Base-by-base conservation (phyloP, 30 jellyfish, hydroid and myxozoan species). In the Phacellophora camtschatica region DNA sequence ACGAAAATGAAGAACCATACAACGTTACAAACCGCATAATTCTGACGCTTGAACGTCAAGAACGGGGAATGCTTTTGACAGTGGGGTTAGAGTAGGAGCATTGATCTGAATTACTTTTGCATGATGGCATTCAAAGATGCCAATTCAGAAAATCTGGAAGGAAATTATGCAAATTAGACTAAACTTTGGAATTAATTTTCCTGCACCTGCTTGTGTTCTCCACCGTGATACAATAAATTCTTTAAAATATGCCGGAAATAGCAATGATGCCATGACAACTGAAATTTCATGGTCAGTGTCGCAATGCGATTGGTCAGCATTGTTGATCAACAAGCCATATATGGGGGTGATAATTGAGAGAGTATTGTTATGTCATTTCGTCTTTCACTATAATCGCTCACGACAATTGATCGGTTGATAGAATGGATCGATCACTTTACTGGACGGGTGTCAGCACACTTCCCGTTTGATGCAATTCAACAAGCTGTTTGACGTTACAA, bases 291-390 rank as follows among this genome's bases (percentile, higher is more conserved):
- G 90, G 90, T 61, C 54, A 31, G 82, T 64, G 43, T 62, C 82
- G 90, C 54, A 27, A 58, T 78, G 78, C 65, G 90, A 78, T 78
- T 78, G 90, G 90, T 56, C 35, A 59, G 82, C 42, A 55, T 53
- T 41, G 63, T 78, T 78, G 90, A 78, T 78, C 78, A 78, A 78
- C 64, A 78, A 78, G 53, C 90, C 90, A 78, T 78, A 78, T 78
- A 62, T 78, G 90, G 90, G 90, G 65, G 46, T 78, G 56, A 82
- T 78, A 78, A 78, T 78, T 78, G 90, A 78, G 90, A 74, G 88
- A 78, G 90, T 78, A 78, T 78, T 78, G 90, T 78, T 78, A 39
- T 78, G 84, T 71, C 50, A 71, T 71, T 71, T 71, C 50, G 84
- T 71, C 84, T 71, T 71, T 53, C 68, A 71, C 32, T 71, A 71